A percentile compares a stretch with the other conserved stretches of the same genome.
Conservation (phyloP, 2,797 vertebrate genomes). For the Rhabdomys pumilio region DNA sequence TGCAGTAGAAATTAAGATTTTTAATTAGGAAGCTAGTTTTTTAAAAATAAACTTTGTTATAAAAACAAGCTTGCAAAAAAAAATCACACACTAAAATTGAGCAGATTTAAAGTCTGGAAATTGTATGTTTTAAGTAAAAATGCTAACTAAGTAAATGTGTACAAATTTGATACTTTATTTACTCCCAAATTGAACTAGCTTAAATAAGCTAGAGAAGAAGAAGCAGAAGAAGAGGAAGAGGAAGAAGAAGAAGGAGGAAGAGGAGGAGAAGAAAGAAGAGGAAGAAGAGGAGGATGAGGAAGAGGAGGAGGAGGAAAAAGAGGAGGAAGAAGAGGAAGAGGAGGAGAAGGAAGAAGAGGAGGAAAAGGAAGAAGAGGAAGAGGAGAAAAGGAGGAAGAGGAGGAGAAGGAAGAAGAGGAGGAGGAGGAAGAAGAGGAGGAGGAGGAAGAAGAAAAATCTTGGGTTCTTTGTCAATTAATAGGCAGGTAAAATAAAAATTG, state of each 20-base stretch:
- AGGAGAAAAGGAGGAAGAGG: fast-evolving
- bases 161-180: conserved; percentile 67
- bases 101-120: conserved; percentile 14
- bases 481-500: conserved; percentile 83
- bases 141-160: conserved; percentile 56
- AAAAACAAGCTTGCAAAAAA: background rate
- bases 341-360: background rate
- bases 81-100: background rate
- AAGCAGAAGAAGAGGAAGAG: background rate
- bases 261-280: background rate
- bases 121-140: conserved; percentile 37
- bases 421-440: fast-evolving
- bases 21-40: conserved; percentile 4
- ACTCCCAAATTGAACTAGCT: conserved; percentile 17
- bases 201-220: conserved; percentile 68
- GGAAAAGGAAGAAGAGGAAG: too few relatives aligned
- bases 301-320: background rate
- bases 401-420: too few relatives aligned
- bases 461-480: conserved; percentile 81
- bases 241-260: conserved; percentile 28
- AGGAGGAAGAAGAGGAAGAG: background rate
- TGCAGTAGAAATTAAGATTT: conserved; percentile 27
- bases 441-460: conserved; percentile 67
- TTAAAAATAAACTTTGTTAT: background rate
- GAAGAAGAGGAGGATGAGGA: background rate